Percentiles rank a stretch among this genome's conserved stretches.
Evolutionary conservation across 2,113 vertebrate species (phyloP).

Genomic region (Pterocles burchelli): DNA sequence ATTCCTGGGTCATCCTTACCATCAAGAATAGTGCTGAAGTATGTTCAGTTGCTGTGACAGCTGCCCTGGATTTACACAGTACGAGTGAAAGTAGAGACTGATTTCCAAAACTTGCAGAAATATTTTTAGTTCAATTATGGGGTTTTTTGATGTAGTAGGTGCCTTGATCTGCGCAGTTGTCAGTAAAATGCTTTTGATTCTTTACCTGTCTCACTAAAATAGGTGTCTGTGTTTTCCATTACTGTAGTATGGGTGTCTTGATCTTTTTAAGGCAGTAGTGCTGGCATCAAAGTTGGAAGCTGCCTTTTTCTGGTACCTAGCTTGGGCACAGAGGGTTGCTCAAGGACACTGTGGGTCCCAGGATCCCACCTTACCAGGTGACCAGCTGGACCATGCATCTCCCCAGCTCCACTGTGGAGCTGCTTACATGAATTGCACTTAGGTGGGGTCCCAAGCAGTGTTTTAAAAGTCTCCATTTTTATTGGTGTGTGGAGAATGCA

Average conservation of each 20-base stretch:
- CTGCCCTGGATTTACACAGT: not conserved
- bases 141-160: not conserved
- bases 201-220: not conserved
- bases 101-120: not conserved
- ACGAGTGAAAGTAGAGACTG: not conserved
- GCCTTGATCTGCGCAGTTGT: not conserved
- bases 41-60: not conserved
- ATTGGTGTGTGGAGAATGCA: not conserved
- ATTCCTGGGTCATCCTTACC: not conserved
- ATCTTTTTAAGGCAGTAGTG: not conserved
- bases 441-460: not conserved
- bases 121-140: conserved; percentile 9
- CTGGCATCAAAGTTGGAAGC: not conserved
- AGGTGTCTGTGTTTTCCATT: not conserved
- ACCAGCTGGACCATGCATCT: not conserved
- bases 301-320: not conserved
- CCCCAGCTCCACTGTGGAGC: not conserved
- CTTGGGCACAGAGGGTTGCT: not conserved
- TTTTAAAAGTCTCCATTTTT: not conserved
- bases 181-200: conserved; percentile 17
- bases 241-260: not conserved
- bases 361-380: not conserved
- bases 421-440: not conserved
- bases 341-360: not conserved
- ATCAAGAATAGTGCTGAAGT: not conserved